Conservation (phyloP, 1,140 invertebrate genomes). For the Antheraea mylitta region DNA sequence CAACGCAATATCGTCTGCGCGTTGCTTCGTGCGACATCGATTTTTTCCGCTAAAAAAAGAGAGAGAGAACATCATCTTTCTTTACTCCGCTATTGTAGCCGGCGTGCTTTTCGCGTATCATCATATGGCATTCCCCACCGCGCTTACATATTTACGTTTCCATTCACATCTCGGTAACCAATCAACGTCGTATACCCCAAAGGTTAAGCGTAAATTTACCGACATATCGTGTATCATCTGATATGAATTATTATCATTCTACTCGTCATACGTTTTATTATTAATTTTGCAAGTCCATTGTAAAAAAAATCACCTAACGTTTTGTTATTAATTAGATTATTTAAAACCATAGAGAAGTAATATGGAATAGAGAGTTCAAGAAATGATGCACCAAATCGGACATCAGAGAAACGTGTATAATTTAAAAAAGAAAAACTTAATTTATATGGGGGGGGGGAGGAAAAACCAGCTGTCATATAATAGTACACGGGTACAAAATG, state of each 20-base stretch:
- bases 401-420: neutral
- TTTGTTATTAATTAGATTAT: neutral
- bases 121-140: neutral
- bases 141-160: neutral
- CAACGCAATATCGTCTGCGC: slow-evolving; percentile 54
- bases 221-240: too few species aligned
- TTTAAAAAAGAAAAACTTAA: neutral
- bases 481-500: neutral
- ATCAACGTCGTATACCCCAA: too few species aligned
- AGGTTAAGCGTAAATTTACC: too few species aligned
- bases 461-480: neutral
- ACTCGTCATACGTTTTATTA: too few species aligned
- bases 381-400: neutral
- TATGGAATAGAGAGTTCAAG: neutral
- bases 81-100: neutral
- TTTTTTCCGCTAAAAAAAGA: slow-evolving; percentile 68
- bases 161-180: too few species aligned
- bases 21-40: slow-evolving; percentile 58
- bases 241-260: too few species aligned
- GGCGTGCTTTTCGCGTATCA: neutral
- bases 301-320: too few species aligned
- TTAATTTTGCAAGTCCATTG: too few species aligned
- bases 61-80: slow-evolving; percentile 46
- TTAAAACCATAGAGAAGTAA: neutral
- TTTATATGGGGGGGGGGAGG: neutral